A percentile compares a stretch with the other conserved stretches of the same genome.
These are phyloP conservation scores for Sminthurinus aureus DNA, from an alignment of 2,888 invertebrate species.

Conservation along the genomic window DNA sequence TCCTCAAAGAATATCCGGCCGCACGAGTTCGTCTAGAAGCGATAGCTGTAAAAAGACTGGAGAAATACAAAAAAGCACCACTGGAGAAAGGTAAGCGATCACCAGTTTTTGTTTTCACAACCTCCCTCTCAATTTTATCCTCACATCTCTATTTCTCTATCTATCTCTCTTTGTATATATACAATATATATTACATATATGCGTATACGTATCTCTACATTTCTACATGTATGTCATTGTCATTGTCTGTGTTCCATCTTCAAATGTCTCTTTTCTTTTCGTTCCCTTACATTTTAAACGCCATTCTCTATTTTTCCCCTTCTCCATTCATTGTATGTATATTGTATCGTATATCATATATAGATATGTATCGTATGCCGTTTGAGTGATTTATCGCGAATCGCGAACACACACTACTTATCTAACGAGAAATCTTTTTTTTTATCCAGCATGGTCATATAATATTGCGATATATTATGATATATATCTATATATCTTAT, in stretches of 20 bases:
- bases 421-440: no score
- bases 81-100: slow-evolving; percentile 80
- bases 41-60: slow-evolving; percentile 95
- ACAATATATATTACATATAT: not conserved
- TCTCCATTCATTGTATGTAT: no score
- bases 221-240: slow-evolving; percentile 11
- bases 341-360: no score
- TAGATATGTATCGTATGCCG: no score
- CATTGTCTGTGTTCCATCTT: not conserved
- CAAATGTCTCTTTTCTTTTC: no score
- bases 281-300: no score
- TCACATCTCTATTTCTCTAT: not conserved
- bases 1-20: slow-evolving; percentile 93
- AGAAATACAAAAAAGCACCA: slow-evolving; percentile 95
- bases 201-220: not conserved
- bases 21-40: slow-evolving; percentile 94
- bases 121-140: not conserved
- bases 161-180: not conserved
- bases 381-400: no score
- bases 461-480: no score
- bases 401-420: no score
- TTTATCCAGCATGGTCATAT: no score
- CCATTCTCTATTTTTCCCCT: no score
- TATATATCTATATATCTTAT: no score
- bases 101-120: not conserved